phyloP scores from a whole-genome alignment of 2,113 vertebrate genomes.

The Chrysochloris asiatica region DNA sequence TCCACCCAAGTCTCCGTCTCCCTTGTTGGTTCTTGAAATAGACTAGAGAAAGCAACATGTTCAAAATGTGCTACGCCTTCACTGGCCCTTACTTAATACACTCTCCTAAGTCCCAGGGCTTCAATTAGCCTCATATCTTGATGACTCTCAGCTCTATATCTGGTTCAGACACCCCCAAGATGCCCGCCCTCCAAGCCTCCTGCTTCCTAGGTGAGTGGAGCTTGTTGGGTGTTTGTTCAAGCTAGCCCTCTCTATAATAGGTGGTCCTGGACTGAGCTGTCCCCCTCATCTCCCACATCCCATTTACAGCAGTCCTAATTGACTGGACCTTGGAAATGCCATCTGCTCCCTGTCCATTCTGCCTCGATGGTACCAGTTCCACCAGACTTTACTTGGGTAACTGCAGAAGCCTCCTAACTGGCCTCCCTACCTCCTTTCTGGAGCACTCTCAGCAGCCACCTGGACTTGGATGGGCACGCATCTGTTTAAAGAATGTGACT shows the following conservation, averaged over 20 bases:
- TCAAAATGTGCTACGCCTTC: fast-evolving
- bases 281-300: background rate
- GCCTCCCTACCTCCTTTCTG: background rate
- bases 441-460: too few species aligned
- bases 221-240: background rate
- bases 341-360: fast-evolving
- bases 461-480: background rate
- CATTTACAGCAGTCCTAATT: too few species aligned
- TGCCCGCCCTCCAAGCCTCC: too few species aligned
- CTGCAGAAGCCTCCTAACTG: background rate
- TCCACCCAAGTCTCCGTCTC: background rate
- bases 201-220: background rate
- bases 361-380: background rate
- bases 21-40: fast-evolving
- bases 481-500: too few species aligned
- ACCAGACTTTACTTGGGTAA: background rate
- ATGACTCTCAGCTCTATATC: background rate
- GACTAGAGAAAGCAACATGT: background rate
- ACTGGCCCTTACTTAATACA: fast-evolving
- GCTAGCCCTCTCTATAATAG: background rate
- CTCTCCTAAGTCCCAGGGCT: background rate
- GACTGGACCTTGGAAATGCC: background rate
- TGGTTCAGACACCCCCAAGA: background rate
- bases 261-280: fast-evolving
- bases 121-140: background rate